Percentiles rank a stretch among this genome's conserved stretches.
Conservation (phyloP, 2,888 invertebrate genomes). For the Dynastes grantii region DNA sequence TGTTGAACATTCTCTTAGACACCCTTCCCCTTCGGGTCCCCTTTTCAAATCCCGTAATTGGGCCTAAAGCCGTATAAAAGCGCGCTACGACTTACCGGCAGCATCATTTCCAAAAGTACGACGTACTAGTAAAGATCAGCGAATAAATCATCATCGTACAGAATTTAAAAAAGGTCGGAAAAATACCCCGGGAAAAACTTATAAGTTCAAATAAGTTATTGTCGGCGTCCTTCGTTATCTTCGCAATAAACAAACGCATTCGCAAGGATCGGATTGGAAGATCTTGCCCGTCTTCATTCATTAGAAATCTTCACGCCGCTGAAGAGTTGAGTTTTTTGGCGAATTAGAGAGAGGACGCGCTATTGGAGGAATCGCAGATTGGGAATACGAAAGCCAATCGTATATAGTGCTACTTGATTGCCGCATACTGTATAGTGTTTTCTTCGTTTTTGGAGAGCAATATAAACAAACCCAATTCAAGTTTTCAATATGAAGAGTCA, state of each 20-base stretch:
- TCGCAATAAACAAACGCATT: too few relatives aligned
- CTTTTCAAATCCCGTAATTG: too few relatives aligned
- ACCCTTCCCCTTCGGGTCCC: too few relatives aligned
- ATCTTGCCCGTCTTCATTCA: not conserved
- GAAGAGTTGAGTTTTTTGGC: not conserved
- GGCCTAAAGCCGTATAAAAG: constrained; percentile 18
- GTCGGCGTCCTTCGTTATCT: too few relatives aligned
- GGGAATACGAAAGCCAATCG: not conserved
- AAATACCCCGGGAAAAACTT: too few relatives aligned
- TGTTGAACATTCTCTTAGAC: constrained; percentile 9
- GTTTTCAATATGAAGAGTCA: constrained; percentile 27
- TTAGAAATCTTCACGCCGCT: not conserved
- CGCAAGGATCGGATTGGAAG: too few relatives aligned
- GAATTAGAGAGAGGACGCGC: not conserved
- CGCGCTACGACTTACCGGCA: not conserved
- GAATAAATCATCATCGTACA: not conserved
- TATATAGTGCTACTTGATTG: not conserved
- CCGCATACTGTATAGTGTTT: constrained; percentile 6
- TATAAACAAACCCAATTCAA: too few relatives aligned
- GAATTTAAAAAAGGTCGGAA: too few relatives aligned
- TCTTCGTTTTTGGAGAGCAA: not conserved
- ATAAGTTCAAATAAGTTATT: too few relatives aligned
- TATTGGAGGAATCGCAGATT: not conserved
- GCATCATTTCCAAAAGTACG: constrained; percentile 19
- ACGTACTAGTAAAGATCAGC: constrained; percentile 15